Percentiles rank a stretch among this genome's conserved stretches.
These are phyloP conservation scores for Lipotes vexillifer DNA, from an alignment of 2,113 vertebrate genomes.

Conservation along the genomic window DNA sequence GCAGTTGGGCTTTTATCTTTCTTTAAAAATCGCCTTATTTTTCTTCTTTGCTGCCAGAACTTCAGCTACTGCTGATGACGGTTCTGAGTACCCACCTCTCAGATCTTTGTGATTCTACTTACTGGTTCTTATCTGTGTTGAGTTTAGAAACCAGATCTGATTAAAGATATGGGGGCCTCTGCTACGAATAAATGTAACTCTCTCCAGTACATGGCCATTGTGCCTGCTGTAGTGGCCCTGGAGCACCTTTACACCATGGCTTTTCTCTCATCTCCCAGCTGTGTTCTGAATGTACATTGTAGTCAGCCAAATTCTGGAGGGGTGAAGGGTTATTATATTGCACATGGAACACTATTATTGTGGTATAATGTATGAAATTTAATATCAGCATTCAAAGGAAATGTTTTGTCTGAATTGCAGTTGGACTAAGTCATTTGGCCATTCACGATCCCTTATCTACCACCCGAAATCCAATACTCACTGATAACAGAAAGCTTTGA, in stretches of 20 bases:
- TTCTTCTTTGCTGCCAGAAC: not conserved
- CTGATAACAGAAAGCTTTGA: not conserved
- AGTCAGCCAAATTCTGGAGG: not conserved
- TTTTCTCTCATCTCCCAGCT: not conserved
- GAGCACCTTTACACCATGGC: not conserved
- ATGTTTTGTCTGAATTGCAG: not conserved
- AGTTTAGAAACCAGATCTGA: not conserved
- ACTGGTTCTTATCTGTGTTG: not conserved
- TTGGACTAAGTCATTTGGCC: not conserved
- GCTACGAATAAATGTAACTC: not conserved
- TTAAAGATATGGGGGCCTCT: not conserved
- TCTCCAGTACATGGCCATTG: not conserved
- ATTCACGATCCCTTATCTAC: not conserved
- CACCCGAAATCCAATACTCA: not conserved
- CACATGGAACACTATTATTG: not conserved
- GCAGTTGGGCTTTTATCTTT: not conserved
- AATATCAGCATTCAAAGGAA: conserved; percentile 6
- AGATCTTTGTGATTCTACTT: not conserved
- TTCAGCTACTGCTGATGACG: not conserved
- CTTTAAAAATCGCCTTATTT: not conserved
- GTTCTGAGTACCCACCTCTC: not conserved
- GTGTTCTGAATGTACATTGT: not conserved
- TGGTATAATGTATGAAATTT: not conserved
- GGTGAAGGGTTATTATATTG: not conserved
- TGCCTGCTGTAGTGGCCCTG: not conserved